A percentile compares a stretch with the other conserved stretches of the same genome.
Evolutionary conservation across 2,888 invertebrate genomes (phyloP).

Genomic region (Eledone cirrhosa): DNA sequence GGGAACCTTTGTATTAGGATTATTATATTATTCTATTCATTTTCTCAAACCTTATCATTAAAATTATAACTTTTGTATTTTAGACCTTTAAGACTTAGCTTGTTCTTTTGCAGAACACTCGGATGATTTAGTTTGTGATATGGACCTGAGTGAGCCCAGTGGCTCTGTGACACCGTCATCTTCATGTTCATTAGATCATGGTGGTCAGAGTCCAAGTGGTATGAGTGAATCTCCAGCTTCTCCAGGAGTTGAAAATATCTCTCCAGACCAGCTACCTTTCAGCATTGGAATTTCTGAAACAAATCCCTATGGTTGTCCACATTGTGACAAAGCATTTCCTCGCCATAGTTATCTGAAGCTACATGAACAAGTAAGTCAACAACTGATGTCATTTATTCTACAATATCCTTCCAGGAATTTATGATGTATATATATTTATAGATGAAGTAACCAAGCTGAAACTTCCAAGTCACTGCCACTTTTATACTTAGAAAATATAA

Average conservation of each 20-base stretch:
- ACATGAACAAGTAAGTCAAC: conserved; percentile 82
- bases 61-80: no score
- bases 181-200: conserved; percentile 21
- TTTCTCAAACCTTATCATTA: no score
- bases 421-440: no score
- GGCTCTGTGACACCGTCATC: conserved; percentile 22
- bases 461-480: no score
- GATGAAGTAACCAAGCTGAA: no score
- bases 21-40: no score
- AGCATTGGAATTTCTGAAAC: conserved; percentile 77
- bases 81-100: not conserved
- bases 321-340: conserved; percentile 90
- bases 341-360: conserved; percentile 86
- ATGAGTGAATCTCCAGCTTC: conserved; percentile 33
- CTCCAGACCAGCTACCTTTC: conserved; percentile 70
- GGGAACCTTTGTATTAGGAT: no score
- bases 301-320: conserved; percentile 89
- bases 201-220: conserved; percentile 25
- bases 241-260: conserved; percentile 38
- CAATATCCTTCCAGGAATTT: no score
- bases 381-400: no score
- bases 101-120: conserved; percentile 15
- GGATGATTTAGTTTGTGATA: conserved; percentile 24
- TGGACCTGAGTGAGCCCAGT: conserved; percentile 26
- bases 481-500: no score